These are phyloP conservation scores for Patella ulyssiponensis DNA, from an alignment of 2,888 invertebrate species.

Conservation along the genomic window DNA sequence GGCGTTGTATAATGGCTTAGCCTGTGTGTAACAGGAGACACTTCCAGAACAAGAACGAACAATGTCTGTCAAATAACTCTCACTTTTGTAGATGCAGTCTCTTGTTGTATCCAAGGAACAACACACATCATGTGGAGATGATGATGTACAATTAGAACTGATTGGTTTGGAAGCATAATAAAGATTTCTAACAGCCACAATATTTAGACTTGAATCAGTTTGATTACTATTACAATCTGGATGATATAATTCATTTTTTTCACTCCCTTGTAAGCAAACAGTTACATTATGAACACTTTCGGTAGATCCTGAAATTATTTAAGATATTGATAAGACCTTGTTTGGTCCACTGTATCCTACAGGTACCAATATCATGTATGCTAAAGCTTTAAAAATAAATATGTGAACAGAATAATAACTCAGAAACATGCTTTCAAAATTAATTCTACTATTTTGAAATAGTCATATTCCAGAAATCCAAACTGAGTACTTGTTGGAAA, in stretches of 20 bases:
- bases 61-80: not conserved
- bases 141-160: not conserved
- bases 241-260: not conserved
- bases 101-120: not conserved
- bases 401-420: too few species aligned
- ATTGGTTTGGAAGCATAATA: constrained; percentile 17
- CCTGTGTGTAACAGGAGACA: not conserved
- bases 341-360: too few species aligned
- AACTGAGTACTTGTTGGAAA: constrained; percentile 4
- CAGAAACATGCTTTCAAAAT: too few species aligned
- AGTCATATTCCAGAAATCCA: constrained; percentile 19
- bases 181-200: constrained; percentile 18
- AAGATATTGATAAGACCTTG: too few species aligned
- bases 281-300: constrained; percentile 1
- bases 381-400: too few species aligned
- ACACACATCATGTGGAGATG: constrained; percentile 8
- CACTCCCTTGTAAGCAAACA: not conserved
- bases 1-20: not conserved
- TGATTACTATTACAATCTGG: constrained; percentile 8
- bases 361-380: too few species aligned
- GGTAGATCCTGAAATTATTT: too few species aligned
- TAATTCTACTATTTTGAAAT: constrained; percentile 8
- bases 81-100: constrained; percentile 12
- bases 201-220: constrained; percentile 5
- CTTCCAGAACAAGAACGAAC: constrained; percentile 15